Percentiles rank a stretch among this genome's conserved stretches.
phyloP scores from a whole-genome alignment of 1,140 invertebrate species.

The Monomorium pharaonis region DNA sequence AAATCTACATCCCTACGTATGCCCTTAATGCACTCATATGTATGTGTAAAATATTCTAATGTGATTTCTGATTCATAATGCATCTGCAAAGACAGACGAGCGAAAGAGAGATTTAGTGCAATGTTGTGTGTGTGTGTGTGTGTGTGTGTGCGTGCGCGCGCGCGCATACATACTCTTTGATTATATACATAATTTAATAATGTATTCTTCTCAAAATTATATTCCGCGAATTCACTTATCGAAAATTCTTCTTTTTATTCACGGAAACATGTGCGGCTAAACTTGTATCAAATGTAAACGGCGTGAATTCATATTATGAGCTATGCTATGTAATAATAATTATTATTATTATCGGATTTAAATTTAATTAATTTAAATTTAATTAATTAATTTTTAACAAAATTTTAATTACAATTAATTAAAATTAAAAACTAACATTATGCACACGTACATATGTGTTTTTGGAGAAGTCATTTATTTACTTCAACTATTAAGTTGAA shows the following conservation, averaged over 20 bases:
- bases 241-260: not conserved
- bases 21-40: constrained; percentile 79
- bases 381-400: constrained; percentile 22
- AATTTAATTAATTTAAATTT: constrained; percentile 20
- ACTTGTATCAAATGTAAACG: not conserved
- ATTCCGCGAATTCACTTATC: constrained; percentile 40
- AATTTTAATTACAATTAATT: constrained; percentile 2
- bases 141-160: not conserved
- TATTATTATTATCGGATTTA: not conserved
- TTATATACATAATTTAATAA: constrained; percentile 32
- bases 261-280: not conserved
- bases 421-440: not conserved
- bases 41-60: constrained; percentile 79
- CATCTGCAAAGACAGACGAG: constrained; percentile 55
- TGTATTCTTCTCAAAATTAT: constrained; percentile 38
- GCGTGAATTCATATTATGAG: not conserved
- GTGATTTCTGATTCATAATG: constrained; percentile 80
- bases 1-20: constrained; percentile 77
- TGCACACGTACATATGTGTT: not conserved
- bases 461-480: not conserved
- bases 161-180: not conserved
- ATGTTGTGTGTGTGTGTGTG: not conserved
- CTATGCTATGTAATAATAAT: not conserved
- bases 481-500: not conserved
- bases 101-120: constrained; percentile 6